Conservation (phyloP, 1,140 invertebrate genomes). For the Homarus americanus region DNA sequence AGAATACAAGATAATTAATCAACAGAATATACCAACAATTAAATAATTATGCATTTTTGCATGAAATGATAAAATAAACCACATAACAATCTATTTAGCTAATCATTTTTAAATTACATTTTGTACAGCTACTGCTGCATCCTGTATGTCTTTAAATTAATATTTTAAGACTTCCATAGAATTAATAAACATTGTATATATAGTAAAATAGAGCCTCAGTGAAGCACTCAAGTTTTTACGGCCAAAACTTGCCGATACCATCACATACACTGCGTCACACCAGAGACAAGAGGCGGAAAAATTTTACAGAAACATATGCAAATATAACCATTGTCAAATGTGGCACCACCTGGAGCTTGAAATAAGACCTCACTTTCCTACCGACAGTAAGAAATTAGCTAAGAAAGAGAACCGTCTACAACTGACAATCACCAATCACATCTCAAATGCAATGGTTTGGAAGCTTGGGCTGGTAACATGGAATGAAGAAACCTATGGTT, state of each 20-base stretch:
- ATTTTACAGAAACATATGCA: background rate
- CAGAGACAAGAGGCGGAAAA: background rate
- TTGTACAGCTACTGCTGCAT: conserved; percentile 9
- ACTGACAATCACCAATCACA: conserved; percentile 14
- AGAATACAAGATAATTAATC: background rate
- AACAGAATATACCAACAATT: background rate
- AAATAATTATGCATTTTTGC: background rate
- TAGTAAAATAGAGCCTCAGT: conserved; percentile 1
- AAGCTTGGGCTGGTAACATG: conserved; percentile 31
- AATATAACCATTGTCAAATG: background rate
- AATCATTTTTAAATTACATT: background rate
- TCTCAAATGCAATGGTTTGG: conserved; percentile 22
- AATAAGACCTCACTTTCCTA: background rate
- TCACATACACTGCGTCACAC: conserved; percentile 1
- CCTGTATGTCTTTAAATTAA: background rate
- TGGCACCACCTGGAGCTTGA: background rate
- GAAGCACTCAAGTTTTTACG: background rate
- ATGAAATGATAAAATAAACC: background rate
- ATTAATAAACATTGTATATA: background rate
- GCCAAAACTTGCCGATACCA: conserved; percentile 5
- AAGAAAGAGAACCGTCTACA: conserved; percentile 3
- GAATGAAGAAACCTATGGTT: conserved; percentile 19
- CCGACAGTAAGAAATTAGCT: background rate
- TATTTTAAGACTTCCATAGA: background rate
- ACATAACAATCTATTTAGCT: background rate